These are phyloP conservation scores for Drosophila virilis DNA, from an alignment of 1,140 invertebrate genomes.

Conservation along the genomic window DNA sequence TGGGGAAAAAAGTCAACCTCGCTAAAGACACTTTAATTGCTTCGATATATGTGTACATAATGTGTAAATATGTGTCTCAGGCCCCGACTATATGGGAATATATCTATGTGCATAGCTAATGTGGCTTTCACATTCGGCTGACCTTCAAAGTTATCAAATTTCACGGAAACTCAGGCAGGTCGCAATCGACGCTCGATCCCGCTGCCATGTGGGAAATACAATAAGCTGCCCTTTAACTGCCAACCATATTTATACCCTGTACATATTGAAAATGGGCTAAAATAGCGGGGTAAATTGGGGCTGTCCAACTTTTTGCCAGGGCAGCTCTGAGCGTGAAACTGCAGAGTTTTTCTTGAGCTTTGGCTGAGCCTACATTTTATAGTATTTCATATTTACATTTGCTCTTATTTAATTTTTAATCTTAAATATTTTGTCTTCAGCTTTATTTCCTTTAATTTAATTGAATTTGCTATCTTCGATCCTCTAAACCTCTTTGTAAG, in stretches of 20 bases:
- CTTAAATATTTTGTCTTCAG: too few species aligned
- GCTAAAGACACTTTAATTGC: conserved; percentile 81
- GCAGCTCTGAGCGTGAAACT: too few species aligned
- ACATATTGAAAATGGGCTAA: not conserved
- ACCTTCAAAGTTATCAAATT: conserved; percentile 72
- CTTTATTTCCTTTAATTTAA: too few species aligned
- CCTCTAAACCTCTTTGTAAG: too few species aligned
- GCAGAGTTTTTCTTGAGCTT: too few species aligned
- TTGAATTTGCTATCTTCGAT: too few species aligned
- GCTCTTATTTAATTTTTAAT: too few species aligned
- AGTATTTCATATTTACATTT: too few species aligned
- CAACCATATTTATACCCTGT: conserved; percentile 1
- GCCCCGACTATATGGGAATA: not conserved
- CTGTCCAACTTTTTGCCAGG: too few species aligned
- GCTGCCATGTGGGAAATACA: conserved; percentile 56
- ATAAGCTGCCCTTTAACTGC: conserved; percentile 30
- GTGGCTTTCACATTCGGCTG: conserved; percentile 69
- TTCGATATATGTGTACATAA: conserved; percentile 36
- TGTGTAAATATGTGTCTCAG: conserved; percentile 5
- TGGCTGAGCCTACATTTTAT: too few species aligned
- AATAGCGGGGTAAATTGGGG: not conserved
- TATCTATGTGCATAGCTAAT: conserved; percentile 59
- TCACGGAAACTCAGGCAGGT: conserved; percentile 24
- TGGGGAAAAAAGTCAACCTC: conserved; percentile 39
- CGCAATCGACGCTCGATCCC: conserved; percentile 14